These are phyloP conservation scores for Brachyptera putata DNA, from an alignment of 2,888 invertebrate genomes.

Conservation along the genomic window DNA sequence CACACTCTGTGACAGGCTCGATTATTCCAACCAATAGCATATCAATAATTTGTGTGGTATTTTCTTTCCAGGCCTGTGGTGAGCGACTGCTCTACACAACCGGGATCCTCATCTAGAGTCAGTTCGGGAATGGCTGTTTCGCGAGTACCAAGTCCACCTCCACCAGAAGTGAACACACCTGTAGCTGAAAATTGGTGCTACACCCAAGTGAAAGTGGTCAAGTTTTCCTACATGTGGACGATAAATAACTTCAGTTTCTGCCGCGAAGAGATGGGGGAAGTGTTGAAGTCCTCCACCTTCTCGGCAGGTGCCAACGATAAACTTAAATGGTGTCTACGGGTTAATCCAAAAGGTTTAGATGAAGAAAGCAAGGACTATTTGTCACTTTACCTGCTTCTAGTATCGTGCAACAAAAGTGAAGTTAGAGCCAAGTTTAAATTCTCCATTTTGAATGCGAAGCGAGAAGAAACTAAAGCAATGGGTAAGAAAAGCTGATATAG, in stretches of 20 bases:
- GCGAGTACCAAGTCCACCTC: constrained; percentile 92
- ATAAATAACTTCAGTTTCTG: constrained; percentile 99
- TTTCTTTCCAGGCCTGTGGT: constrained; percentile 8
- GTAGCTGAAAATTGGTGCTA: constrained; percentile 99
- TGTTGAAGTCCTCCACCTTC: constrained; percentile 98
- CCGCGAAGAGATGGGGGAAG: constrained; percentile 99
- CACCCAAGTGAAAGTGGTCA: constrained; percentile 99
- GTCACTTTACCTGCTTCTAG: constrained; percentile 96
- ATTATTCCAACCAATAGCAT: too few relatives aligned
- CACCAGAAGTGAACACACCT: constrained; percentile 93
- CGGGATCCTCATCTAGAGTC: constrained; percentile 13
- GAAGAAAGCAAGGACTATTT: constrained; percentile 99
- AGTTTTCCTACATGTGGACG: constrained; percentile 99
- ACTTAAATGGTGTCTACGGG: constrained; percentile 99
- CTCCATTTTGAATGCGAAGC: constrained; percentile 99
- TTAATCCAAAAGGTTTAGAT: constrained; percentile 99
- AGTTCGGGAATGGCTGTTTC: constrained; percentile 81
- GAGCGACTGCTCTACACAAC: constrained; percentile 8
- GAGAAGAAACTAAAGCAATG: constrained; percentile 99
- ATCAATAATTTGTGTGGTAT: not conserved
- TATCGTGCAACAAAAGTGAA: constrained; percentile 99
- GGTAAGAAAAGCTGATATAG: constrained; percentile 67
- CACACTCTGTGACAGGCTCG: too few relatives aligned
- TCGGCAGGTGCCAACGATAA: constrained; percentile 99
- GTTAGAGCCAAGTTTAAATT: constrained; percentile 99